Base-by-base conservation (phyloP, 2,797 vertebrate species). In the Gobio occitaniae region DNA sequence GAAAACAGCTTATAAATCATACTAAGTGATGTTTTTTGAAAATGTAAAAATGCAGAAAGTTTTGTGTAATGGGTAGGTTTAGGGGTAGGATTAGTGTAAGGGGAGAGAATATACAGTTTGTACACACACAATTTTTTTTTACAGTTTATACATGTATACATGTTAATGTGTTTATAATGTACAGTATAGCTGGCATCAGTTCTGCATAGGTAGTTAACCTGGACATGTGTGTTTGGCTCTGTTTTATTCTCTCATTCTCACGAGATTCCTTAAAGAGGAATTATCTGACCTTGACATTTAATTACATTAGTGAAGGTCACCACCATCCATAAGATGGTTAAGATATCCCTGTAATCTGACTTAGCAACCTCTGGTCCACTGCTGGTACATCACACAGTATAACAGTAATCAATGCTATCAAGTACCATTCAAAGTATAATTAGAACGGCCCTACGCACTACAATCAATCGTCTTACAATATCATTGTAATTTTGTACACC, bases 241-340 rank as follows among this genome's bases (percentile, higher is more conserved):
- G 56, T 48, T 74, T 75, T 13, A 74, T 38, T 50, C 19, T 21
- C 38, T 59, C 38, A 3, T 47, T 59, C 61, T 83, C 81, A 41
- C 50, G 59, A 79, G 32, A 16, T 75, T 19, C 52, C 38, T 76
- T 75, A 85, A 59, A 10, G 71, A 84, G 72, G 52, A 85, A 52
- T 47, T 50, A 47, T 78, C 41, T 69, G 56, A 81, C 82, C 87
- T 86, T 85, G 71, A 85, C 83, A 85, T 88, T 85, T 75, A 59
- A 86, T 88, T 85, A 88, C 76, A 79, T 50, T 44, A 47, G 32
- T 80, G 41, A 83, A 83, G 84, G 80, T 83, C 86, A 85, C 75
- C 75, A 68, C 36, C 44, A 68, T 52, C 78, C 56, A 61, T 2
- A 15, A 68, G 76, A 81, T 48, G 44, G 84, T 82, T 65, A 68